These are phyloP conservation scores for Tachyglossus aculeatus DNA, from an alignment of 2,797 vertebrate species.

Conservation along the genomic window DNA sequence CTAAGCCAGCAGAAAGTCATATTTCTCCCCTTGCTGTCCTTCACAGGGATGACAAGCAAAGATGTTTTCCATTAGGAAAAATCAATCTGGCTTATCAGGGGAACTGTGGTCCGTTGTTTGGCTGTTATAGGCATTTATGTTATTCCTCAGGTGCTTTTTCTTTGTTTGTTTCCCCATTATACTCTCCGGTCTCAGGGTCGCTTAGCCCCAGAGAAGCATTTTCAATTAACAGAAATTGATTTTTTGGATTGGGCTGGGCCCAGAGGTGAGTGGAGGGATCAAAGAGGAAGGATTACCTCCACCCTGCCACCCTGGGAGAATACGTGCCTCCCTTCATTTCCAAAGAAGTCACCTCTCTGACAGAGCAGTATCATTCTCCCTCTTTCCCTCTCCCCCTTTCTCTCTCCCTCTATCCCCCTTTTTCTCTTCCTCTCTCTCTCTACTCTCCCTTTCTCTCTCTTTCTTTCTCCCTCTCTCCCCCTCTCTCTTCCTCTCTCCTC, in stretches of 20 bases:
- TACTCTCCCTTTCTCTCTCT: too few relatives aligned
- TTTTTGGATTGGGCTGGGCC: too few relatives aligned
- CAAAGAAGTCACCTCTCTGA: neutral
- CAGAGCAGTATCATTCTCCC: neutral
- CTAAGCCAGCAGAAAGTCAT: neutral
- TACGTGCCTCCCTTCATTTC: too few relatives aligned
- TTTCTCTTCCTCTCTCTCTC: too few relatives aligned
- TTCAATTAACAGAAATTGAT: constrained; percentile 42
- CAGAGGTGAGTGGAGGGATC: too few relatives aligned
- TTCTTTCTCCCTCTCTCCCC: too few relatives aligned
- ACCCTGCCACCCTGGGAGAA: neutral
- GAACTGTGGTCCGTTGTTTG: constrained; percentile 4
- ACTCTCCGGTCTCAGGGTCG: constrained; percentile 28
- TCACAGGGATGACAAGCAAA: fast-evolving
- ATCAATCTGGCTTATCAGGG: constrained; percentile 25
- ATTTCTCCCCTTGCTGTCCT: too few relatives aligned
- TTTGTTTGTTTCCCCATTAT: too few relatives aligned
- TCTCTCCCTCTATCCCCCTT: too few relatives aligned
- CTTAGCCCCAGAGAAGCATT: constrained; percentile 6
- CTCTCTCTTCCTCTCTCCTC: too few relatives aligned
- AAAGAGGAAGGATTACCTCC: too few relatives aligned
- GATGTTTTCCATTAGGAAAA: neutral
- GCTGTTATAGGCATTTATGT: constrained; percentile 37
- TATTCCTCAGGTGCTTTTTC: neutral
- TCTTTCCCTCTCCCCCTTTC: neutral